Evolutionary conservation across 2,888 invertebrate genomes (phyloP).

Genomic region (Drosophila yooni): DNA sequence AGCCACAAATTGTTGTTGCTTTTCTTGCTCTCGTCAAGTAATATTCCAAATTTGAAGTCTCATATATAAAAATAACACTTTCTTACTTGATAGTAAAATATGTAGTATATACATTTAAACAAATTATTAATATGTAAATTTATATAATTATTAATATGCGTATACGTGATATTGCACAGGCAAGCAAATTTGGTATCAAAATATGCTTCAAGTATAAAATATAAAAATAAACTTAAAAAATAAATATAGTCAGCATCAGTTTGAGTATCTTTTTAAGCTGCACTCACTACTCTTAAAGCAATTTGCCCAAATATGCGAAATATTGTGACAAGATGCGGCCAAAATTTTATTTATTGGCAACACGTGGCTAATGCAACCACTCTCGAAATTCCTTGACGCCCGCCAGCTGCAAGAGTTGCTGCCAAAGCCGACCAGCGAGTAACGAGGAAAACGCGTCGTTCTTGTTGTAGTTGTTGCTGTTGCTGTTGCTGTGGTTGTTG

Average conservation of each 20-base stretch:
- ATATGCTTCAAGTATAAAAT: not conserved
- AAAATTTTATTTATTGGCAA: slow-evolving; percentile 57
- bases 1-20: too few species aligned
- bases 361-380: slow-evolving; percentile 53
- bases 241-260: not conserved
- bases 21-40: too few species aligned
- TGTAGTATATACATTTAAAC: too few species aligned
- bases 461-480: not conserved
- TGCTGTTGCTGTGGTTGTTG: slow-evolving; percentile 16
- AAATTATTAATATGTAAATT: too few species aligned
- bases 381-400: slow-evolving; percentile 47
- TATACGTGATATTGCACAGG: not conserved
- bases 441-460: slow-evolving; percentile 28
- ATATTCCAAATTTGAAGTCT: not conserved
- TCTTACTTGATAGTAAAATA: not conserved
- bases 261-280: not conserved
- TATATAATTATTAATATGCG: not conserved
- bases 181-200: not conserved
- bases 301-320: slow-evolving; percentile 43
- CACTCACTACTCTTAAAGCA: not conserved
- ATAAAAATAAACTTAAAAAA: too few species aligned
- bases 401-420: slow-evolving; percentile 46
- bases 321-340: slow-evolving; percentile 52
- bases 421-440: slow-evolving; percentile 20
- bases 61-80: not conserved